Percentiles rank a stretch among this genome's conserved stretches.
Conservation (phyloP, 2,888 invertebrate species). For the Pomacea canaliculata region DNA sequence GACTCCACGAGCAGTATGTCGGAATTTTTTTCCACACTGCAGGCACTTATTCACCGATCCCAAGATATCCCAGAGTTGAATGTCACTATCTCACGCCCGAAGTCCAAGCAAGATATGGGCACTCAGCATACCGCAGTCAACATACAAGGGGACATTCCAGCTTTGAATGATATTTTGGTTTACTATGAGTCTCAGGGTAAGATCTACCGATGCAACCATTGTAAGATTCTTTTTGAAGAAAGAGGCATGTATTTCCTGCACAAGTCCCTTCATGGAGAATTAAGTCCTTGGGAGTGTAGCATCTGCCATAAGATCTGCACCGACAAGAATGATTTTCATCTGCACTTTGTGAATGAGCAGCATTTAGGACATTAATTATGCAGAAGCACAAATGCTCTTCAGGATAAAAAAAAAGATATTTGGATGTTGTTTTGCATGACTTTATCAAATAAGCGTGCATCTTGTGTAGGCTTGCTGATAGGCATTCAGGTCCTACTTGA, state of each 20-base stretch:
- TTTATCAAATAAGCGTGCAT: too few species aligned
- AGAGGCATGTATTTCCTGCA: conserved; percentile 61
- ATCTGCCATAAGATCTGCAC: conserved; percentile 59
- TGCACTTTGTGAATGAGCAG: conserved; percentile 62
- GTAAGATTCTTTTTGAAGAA: conserved; percentile 60
- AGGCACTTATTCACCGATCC: conserved; percentile 36
- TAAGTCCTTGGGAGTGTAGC: conserved; percentile 60
- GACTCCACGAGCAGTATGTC: conserved; percentile 46
- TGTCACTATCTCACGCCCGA: conserved; percentile 38
- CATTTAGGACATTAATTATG: conserved; percentile 32
- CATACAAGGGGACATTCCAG: conserved; percentile 44
- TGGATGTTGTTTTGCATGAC: too few species aligned
- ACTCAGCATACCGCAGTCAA: conserved; percentile 49
- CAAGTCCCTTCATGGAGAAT: conserved; percentile 55
- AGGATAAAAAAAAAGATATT: too few species aligned
- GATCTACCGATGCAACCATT: conserved; percentile 58
- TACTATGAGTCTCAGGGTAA: conserved; percentile 59
- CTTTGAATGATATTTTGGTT: conserved; percentile 51
- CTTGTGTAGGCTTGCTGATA: too few species aligned
- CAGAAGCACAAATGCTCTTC: too few species aligned
- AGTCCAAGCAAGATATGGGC: conserved; percentile 43
- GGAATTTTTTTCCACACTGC: conserved; percentile 41
- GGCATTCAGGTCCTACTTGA: too few species aligned
- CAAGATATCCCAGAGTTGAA: conserved; percentile 39
- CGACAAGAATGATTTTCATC: conserved; percentile 61